A percentile compares a stretch with the other conserved stretches of the same genome.
Evolutionary conservation across 1,140 invertebrate species (phyloP).

Genomic region (Trichomalopsis sarcophagae): DNA sequence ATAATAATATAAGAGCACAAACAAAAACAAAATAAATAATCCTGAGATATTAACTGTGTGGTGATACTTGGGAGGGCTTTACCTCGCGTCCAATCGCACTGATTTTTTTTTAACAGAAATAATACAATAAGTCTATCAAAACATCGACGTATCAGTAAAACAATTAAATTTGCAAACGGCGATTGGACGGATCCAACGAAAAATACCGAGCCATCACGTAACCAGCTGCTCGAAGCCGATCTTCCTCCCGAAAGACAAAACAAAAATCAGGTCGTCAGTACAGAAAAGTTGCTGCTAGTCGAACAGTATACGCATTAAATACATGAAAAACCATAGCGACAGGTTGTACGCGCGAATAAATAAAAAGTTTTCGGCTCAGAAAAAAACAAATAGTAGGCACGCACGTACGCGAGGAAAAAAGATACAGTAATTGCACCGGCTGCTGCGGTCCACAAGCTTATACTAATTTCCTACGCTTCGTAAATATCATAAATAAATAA

Average conservation of each 20-base stretch:
- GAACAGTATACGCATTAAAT: neutral
- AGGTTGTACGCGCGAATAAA: neutral
- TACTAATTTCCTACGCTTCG: conserved; percentile 49
- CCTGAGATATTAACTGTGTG: conserved; percentile 63
- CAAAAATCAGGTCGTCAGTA: neutral
- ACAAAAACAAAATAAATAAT: conserved; percentile 52
- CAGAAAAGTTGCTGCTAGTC: neutral
- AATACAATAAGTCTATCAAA: neutral
- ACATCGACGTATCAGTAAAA: neutral
- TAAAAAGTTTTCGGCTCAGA: neutral
- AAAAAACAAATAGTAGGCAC: neutral
- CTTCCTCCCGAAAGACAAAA: conserved; percentile 54
- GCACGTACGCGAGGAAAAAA: conserved; percentile 1
- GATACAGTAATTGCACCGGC: neutral
- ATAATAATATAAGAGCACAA: conserved; percentile 18
- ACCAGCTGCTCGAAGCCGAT: conserved; percentile 54
- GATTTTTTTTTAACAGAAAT: neutral
- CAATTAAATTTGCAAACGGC: neutral
- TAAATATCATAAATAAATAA: conserved; percentile 64
- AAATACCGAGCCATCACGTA: conserved; percentile 44
- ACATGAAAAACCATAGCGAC: neutral
- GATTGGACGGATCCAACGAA: neutral
- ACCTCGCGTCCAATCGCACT: conserved; percentile 17
- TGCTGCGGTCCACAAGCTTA: conserved; percentile 17
- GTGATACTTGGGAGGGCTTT: conserved; percentile 52